Base-by-base conservation (phyloP, 2,888 invertebrate species). In the Lasioglossum calceatum region DNA sequence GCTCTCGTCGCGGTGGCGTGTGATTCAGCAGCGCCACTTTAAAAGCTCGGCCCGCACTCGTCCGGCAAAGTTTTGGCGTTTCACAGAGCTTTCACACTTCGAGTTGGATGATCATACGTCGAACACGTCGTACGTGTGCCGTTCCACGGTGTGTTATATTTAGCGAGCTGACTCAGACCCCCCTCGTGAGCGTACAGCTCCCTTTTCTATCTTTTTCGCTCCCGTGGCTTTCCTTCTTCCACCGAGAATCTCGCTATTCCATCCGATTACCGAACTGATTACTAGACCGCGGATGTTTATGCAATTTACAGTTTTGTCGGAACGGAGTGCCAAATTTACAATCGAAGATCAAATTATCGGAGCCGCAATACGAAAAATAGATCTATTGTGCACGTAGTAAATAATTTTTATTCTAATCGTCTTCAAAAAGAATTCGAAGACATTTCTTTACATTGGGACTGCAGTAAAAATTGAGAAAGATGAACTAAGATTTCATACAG, bases 151-250 rank as follows among this genome's bases (percentile, higher is more conserved):
- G 61, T 47, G 88, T 91, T 92, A 92, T 92, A 91, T 92, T 92
- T 92, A 92, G 92, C 88, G 44, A 77, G 80, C 85, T 92, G 92
- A 92, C 92, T 92, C 92, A 92, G 81, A 80, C 75, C 74, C 85
- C 84, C 71, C 77, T 79, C 54, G 64, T 64, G 77, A 84, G 86
- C 88, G 85, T 90, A 81, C 83, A 87, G 79, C 91, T 87, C 87
- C 81, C 87, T 81, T 87, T 81, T 86, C 81, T 32, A 58, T 82
- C 88, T 88, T 79, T 82, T 75, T 85, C 88, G 47, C 76, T 79
- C 76, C n/a, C 42, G 14, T 47, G 88, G 72, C 87, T 85, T 88
- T 87, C 87, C 81, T 77, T 77, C 82, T 86, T 79, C 72, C 73
- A 64, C 58, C 67, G 67, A 76, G 77, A 42, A 79, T 14, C 81